Percentiles rank a stretch among this genome's conserved stretches.
Conservation (phyloP, 2,113 vertebrate species). For the Strix uralensis region DNA sequence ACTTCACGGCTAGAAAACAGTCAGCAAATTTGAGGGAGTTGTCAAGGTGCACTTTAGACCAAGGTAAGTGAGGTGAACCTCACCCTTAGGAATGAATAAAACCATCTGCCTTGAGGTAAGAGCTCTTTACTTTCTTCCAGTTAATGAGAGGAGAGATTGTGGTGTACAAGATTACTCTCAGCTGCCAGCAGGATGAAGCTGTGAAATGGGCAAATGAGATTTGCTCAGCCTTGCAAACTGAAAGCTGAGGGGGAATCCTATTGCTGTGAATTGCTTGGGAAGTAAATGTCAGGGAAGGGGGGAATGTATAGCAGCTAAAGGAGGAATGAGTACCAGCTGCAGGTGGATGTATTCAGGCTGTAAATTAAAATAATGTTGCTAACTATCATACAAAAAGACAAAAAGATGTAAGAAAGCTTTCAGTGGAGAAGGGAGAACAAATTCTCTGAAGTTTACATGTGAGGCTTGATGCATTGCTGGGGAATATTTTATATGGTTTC, state of each 20-base stretch:
- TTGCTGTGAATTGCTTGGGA: neutral
- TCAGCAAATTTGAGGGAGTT: neutral
- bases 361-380: neutral
- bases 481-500: neutral
- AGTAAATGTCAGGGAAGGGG: neutral
- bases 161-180: neutral
- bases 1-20: neutral
- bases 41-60: neutral
- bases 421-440: neutral
- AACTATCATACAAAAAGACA: neutral
- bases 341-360: neutral
- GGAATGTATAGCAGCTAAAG: neutral
- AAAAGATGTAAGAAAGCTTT: neutral
- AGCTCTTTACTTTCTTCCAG: neutral
- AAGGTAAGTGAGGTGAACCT: neutral
- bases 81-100: neutral
- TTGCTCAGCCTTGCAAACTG: neutral
- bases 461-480: neutral
- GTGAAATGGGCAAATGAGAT: neutral
- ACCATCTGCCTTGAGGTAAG: neutral
- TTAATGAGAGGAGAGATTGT: neutral
- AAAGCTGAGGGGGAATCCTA: neutral
- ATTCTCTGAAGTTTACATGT: neutral
- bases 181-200: neutral
- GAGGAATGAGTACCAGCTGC: neutral